A percentile compares a stretch with the other conserved stretches of the same genome.
These are phyloP conservation scores for Falcaria lacertinaria DNA, from an alignment of 2,888 invertebrate species.

Conservation along the genomic window DNA sequence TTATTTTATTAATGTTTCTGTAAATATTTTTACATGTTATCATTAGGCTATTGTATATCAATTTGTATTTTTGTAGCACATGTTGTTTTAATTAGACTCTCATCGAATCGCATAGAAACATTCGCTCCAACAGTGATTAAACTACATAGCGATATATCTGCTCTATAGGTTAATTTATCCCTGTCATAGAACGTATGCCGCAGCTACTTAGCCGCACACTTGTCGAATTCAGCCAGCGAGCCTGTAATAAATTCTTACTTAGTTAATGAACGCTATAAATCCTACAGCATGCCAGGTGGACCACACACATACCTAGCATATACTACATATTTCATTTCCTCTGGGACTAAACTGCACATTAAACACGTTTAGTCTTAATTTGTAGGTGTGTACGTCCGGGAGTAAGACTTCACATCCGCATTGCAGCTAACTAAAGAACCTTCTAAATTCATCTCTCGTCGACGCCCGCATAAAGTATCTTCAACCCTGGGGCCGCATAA, in stretches of 20 bases:
- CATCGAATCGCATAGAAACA: too few relatives aligned
- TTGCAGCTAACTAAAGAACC: slow-evolving; percentile 34
- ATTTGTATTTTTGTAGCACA: too few relatives aligned
- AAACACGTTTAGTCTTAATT: not conserved
- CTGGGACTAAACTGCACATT: slow-evolving; percentile 7
- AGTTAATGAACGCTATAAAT: slow-evolving; percentile 45
- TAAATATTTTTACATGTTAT: too few relatives aligned
- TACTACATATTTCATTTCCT: slow-evolving; percentile 13
- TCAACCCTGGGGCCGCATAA: slow-evolving; percentile 31
- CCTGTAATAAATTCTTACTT: slow-evolving; percentile 32
- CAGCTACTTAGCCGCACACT: slow-evolving; percentile 20
- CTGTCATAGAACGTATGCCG: too few relatives aligned
- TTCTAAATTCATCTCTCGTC: slow-evolving; percentile 17
- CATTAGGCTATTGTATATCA: too few relatives aligned
- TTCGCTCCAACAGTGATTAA: too few relatives aligned
- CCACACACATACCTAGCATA: slow-evolving; percentile 21
- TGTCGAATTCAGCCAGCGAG: slow-evolving; percentile 26
- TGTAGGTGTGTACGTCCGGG: not conserved
- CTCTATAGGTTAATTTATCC: too few relatives aligned
- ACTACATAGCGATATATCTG: too few relatives aligned
- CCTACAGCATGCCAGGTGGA: slow-evolving; percentile 32
- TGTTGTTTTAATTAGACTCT: too few relatives aligned
- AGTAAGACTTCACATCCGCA: slow-evolving; percentile 26
- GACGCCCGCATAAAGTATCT: slow-evolving; percentile 30
- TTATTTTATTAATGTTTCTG: too few relatives aligned